phyloP scores from a whole-genome alignment of 2,797 vertebrate species.

The Presbytis comata region DNA sequence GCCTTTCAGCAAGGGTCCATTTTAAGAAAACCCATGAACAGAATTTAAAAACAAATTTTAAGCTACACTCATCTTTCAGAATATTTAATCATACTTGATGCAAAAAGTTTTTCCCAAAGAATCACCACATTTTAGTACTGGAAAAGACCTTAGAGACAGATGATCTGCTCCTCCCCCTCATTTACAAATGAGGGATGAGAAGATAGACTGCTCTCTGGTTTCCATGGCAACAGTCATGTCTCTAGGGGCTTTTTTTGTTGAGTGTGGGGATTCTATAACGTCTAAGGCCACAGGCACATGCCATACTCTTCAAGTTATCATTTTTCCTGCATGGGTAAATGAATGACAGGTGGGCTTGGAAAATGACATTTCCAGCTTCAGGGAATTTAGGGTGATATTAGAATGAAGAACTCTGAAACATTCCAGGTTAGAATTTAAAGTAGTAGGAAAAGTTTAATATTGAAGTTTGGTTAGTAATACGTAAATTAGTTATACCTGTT shows the following conservation, averaged over 20 bases:
- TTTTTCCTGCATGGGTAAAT: background rate
- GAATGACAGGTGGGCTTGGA: background rate
- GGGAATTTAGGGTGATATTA: background rate
- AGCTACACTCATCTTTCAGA: background rate
- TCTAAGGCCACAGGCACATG: background rate
- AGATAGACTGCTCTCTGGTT: background rate
- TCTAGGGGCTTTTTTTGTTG: background rate
- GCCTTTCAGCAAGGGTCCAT: background rate
- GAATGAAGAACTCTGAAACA: background rate
- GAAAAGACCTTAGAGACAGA: background rate
- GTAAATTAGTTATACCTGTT: background rate
- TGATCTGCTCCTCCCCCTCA: background rate
- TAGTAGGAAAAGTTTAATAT: background rate
- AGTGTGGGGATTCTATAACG: background rate
- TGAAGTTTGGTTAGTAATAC: conserved; percentile 24
- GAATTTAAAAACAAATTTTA: background rate
- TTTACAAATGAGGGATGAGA: background rate
- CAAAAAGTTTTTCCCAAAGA: background rate
- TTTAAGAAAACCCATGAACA: background rate
- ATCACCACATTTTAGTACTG: background rate
- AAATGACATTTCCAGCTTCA: background rate
- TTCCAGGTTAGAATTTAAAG: conserved; percentile 48
- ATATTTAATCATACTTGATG: background rate
- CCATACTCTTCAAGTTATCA: background rate
- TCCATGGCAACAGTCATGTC: background rate